Base-by-base conservation (phyloP, 2,888 invertebrate genomes). In the Sphaeridia pumilis region DNA sequence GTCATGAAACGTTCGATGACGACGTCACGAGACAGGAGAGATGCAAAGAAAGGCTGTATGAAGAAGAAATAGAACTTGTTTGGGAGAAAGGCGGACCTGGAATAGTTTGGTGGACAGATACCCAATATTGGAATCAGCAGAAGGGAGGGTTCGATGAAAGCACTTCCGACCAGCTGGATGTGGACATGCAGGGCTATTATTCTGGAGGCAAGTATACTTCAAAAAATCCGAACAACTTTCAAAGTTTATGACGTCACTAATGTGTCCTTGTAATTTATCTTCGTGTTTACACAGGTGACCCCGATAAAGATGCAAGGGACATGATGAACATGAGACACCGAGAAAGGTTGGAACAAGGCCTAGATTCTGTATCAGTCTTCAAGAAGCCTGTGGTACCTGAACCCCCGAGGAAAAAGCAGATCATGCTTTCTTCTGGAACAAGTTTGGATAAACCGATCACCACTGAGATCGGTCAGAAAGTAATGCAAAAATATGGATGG, bases 51-150 rank as follows among this genome's bases (percentile, higher is more conserved):
- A 57, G 74, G 10, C 62, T 74, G 36, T 76, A 66, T 57, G 71
- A 72, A 59, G 67, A 70, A 54, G 68, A 69, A 58, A 67, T 69
- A 38, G 70, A 71, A 61, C 66, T 76, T 21, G 73, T 73, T 34
- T 78, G 77, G 77, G 77, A 77, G 64, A 77, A 78, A 66, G 78
- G 77, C 52, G 50, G 77, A 4, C 72, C 76, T 48, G 78, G 78
- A 55, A 67, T 77, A 0, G 76, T 76, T 5, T 77, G 74, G 67
- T 74, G 77, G 63, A 78, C 76, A 1, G 78, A 77, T 66, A 75
- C 74, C 17, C 72, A 72, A 58, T 73, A 69, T 65, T 77, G 76
- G 76, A 70, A 74, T 54, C 69, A 69, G 48, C 66, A 70, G 54
- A 72, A 74, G 56, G 74, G 72, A 59, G 68, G 72, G 64, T 74